Evolutionary conservation across 2,888 invertebrate genomes (phyloP).

Genomic region (Hanleya hanleyi): DNA sequence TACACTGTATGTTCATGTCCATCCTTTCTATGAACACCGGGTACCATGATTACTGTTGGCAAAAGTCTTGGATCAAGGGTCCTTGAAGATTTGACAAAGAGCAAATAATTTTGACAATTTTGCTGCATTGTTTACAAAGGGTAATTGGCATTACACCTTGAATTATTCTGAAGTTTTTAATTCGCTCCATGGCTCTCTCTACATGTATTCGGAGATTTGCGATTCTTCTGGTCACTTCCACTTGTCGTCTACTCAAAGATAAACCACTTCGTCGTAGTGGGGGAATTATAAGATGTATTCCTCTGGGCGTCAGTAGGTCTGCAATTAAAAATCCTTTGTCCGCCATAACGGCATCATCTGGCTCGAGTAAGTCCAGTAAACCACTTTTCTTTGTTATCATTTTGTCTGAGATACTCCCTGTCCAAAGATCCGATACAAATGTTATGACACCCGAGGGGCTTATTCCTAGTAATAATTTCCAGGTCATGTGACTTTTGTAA

Average conservation of each 20-base stretch:
- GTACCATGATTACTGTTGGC: no score
- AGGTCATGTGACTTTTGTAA: slow-evolving; percentile 37
- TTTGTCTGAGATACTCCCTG: slow-evolving; percentile 37
- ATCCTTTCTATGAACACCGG: no score
- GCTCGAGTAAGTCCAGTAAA: slow-evolving; percentile 30
- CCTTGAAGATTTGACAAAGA: no score
- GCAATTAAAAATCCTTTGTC: slow-evolving; percentile 39
- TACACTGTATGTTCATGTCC: no score
- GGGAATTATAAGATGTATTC: slow-evolving; percentile 29
- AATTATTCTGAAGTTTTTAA: slow-evolving; percentile 29
- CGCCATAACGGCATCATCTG: slow-evolving; percentile 41
- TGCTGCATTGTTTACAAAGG: not conserved
- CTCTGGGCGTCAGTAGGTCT: slow-evolving; percentile 26
- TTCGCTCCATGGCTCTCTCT: slow-evolving; percentile 17
- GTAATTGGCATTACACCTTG: slow-evolving; percentile 4
- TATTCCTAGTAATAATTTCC: slow-evolving; percentile 34
- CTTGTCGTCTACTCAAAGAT: slow-evolving; percentile 19
- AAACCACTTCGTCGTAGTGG: slow-evolving; percentile 24
- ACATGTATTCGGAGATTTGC: slow-evolving; percentile 30
- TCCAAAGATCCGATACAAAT: slow-evolving; percentile 37
- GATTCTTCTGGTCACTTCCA: slow-evolving; percentile 22
- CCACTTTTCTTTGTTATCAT: slow-evolving; percentile 28
- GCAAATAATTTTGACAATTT: no score
- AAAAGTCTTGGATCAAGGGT: no score
- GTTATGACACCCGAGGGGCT: slow-evolving; percentile 32